Conservation (phyloP, 2,797 vertebrate genomes). For the Alca torda region DNA sequence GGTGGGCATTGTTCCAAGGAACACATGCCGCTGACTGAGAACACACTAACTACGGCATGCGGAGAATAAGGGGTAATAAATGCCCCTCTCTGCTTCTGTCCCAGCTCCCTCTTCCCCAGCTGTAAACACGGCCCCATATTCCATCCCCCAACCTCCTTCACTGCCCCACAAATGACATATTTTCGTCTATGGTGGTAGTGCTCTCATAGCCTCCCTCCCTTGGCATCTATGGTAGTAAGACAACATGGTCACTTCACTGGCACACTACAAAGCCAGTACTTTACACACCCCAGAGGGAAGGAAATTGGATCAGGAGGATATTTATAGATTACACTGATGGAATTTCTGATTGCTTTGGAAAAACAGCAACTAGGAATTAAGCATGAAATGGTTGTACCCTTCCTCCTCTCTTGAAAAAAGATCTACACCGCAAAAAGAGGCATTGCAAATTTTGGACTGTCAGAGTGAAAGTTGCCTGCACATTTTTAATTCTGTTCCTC, state of each 20-base stretch:
- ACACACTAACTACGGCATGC: rapidly evolving
- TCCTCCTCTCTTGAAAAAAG: neutral
- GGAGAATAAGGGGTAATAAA: neutral
- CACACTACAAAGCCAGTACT: neutral
- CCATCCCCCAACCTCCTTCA: neutral
- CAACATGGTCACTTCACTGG: neutral
- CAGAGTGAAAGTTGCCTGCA: neutral
- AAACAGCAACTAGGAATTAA: neutral
- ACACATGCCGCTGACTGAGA: neutral
- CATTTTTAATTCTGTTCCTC: slow-evolving; percentile 33
- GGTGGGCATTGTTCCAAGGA: neutral
- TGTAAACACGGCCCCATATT: neutral
- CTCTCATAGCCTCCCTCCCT: neutral
- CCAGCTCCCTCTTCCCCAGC: neutral
- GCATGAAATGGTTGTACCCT: neutral
- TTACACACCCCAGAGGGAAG: neutral
- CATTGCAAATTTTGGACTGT: neutral
- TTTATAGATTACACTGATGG: slow-evolving; percentile 21
- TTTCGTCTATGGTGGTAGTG: neutral
- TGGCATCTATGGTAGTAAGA: neutral
- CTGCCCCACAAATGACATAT: neutral
- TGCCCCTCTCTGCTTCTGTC: neutral
- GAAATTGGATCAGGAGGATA: slow-evolving; percentile 38
- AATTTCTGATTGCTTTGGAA: slow-evolving; percentile 1
- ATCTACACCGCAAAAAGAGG: neutral